Conservation (phyloP, 2,113 vertebrate genomes). For the Coreoperca whiteheadi region DNA sequence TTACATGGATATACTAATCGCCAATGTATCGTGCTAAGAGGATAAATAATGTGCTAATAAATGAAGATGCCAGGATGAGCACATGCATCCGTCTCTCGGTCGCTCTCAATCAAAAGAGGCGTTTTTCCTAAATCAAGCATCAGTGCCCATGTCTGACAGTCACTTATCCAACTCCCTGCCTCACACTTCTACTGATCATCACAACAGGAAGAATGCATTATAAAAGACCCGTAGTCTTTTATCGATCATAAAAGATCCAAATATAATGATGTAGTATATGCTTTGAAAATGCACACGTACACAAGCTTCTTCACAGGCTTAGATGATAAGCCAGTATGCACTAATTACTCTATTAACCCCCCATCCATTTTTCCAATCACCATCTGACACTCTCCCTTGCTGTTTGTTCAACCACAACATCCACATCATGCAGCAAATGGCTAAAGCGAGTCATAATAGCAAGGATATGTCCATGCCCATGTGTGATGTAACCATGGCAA, state of each 20-base stretch:
- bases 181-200: slow-evolving; percentile 6
- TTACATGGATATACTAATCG: slow-evolving; percentile 25
- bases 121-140: slow-evolving; percentile 21
- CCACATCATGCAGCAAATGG: slow-evolving; percentile 11
- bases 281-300: neutral
- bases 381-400: neutral
- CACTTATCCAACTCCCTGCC: slow-evolving; percentile 4
- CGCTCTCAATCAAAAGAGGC: neutral
- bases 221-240: neutral
- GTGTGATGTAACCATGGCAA: slow-evolving; percentile 69
- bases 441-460: slow-evolving; percentile 35
- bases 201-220: neutral
- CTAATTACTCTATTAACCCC: slow-evolving; percentile 33
- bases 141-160: slow-evolving; percentile 16
- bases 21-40: neutral
- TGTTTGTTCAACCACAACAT: slow-evolving; percentile 17
- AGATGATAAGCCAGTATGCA: neutral
- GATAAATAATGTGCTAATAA: slow-evolving; percentile 16
- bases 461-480: slow-evolving; percentile 24
- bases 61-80: slow-evolving; percentile 1
- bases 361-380: neutral
- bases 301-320: neutral
- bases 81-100: neutral
- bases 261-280: neutral
- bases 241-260: neutral